Conservation (phyloP, 2,797 vertebrate species). For the Gobionotothen gibberifrons region DNA sequence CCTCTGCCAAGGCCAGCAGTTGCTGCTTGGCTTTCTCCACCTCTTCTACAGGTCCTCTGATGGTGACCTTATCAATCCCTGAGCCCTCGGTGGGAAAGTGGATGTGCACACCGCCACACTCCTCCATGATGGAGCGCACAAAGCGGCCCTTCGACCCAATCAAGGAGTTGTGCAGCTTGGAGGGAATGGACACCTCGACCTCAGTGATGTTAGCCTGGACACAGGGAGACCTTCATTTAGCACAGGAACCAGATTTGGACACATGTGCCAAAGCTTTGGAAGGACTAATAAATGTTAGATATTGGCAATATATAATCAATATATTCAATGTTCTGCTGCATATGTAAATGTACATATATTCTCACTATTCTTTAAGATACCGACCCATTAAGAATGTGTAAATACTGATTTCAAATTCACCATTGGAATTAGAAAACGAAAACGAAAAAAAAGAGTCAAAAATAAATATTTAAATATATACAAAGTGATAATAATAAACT, state of each 20-base stretch:
- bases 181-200: slow-evolving; percentile 95
- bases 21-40: slow-evolving; percentile 98
- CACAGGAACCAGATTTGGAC: not conserved
- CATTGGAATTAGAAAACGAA: too few relatives aligned
- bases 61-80: slow-evolving; percentile 95
- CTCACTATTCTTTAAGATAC: too few relatives aligned
- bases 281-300: not conserved
- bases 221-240: slow-evolving; percentile 4
- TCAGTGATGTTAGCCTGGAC: slow-evolving; percentile 95
- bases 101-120: slow-evolving; percentile 98
- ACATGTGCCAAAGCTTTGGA: not conserved
- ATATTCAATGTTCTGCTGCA: too few relatives aligned
- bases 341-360: too few relatives aligned
- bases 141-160: slow-evolving; percentile 98
- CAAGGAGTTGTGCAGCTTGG: slow-evolving; percentile 96
- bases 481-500: too few relatives aligned
- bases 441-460: too few relatives aligned
- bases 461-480: too few relatives aligned
- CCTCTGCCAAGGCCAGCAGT: slow-evolving; percentile 95
- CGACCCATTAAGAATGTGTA: too few relatives aligned
- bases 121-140: slow-evolving; percentile 99
- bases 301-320: too few relatives aligned
- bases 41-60: slow-evolving; percentile 93
- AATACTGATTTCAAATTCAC: too few relatives aligned
- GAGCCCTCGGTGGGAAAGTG: slow-evolving; percentile 98